Percentiles rank a stretch among this genome's conserved stretches.
phyloP scores from a whole-genome alignment of 2,113 vertebrate species.

The Channa argus region DNA sequence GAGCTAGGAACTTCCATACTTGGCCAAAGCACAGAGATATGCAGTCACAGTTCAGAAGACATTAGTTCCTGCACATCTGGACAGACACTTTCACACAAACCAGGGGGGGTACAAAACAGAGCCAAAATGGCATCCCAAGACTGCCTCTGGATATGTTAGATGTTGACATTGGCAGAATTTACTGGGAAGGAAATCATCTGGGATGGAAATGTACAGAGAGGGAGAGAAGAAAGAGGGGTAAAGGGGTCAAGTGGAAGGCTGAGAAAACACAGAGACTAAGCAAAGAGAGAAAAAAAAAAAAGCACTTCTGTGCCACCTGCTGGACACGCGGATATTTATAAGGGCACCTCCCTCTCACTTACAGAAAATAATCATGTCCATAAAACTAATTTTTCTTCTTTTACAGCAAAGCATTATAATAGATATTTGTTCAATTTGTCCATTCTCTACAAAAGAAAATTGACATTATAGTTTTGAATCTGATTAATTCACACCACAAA shows the following conservation, averaged over 20 bases:
- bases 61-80: slow-evolving; percentile 72
- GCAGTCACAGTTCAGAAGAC: slow-evolving; percentile 35
- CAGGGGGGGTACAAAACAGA: slow-evolving; percentile 36
- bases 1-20: slow-evolving; percentile 46
- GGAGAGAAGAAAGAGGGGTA: slow-evolving; percentile 9
- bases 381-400: too few species aligned
- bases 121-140: slow-evolving; percentile 57
- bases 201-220: slow-evolving; percentile 8
- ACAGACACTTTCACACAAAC: slow-evolving; percentile 57
- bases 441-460: too few species aligned
- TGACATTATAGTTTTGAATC: too few species aligned
- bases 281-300: not conserved
- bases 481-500: too few species aligned
- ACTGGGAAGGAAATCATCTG: slow-evolving; percentile 36
- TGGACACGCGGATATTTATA: slow-evolving; percentile 43
- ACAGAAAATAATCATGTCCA: not conserved
- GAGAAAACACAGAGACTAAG: slow-evolving; percentile 2
- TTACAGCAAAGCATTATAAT: too few species aligned
- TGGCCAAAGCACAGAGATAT: slow-evolving; percentile 40
- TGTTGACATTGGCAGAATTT: slow-evolving; percentile 61
- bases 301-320: slow-evolving; percentile 63
- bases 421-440: too few species aligned
- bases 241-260: slow-evolving; percentile 19
- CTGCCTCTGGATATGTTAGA: slow-evolving; percentile 28
- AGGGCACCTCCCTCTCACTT: not conserved